Base-by-base conservation (phyloP, 92 coral and sea anemone species). In the Pocillopora grandis region DNA sequence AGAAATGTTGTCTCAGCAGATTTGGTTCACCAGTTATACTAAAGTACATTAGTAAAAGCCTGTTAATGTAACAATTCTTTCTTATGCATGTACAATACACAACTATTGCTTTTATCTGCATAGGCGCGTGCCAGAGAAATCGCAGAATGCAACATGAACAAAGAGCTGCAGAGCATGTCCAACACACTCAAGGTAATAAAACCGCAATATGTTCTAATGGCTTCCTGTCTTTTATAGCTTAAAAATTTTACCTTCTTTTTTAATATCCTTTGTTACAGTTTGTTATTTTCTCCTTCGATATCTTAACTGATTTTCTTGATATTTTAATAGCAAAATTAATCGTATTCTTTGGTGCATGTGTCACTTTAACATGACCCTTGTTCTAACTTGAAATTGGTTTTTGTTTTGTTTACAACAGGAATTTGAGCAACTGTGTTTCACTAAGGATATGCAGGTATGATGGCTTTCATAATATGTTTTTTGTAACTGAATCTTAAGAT, bases 91-190 rank as follows among this genome's bases (percentile, higher is more conserved):
- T 55, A 49, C 5, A 19, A 17, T 62, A n/a, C 12, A 11, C 18
- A 49, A 13, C 13, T 15, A 11, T 35, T 59, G 62, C n/a, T 62
- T 80, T 67, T 78, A 58, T 57, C 52, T 55, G 18, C 65, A 59
- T 80, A 97, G 99, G 95, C 93, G 36, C 92, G 95, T 63, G 93
- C 90, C 67, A 87, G 98, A 76, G 94, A 87, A 17, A 79, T 82
- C 27, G 98, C 98, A 7, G 99, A 97, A 71, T 73, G 86, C 20
- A 86, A 92, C 80, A 90, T 94, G 87, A 87, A 85, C 65, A 90
- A 88, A 71, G 92, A 91, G 76, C 81, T 97, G 19, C 82, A 94
- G 76, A 83, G 60, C 73, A 71, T 94, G 81, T 65, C 91, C 1
- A 70, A 80, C 35, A 62, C 77, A 49, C 70, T 96, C 4, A 92